Evolutionary conservation across 2,113 vertebrate species (phyloP), one percentile per base, ranked within the genome.

Genomic region (Nothocercus nigrocapillus): DNA sequence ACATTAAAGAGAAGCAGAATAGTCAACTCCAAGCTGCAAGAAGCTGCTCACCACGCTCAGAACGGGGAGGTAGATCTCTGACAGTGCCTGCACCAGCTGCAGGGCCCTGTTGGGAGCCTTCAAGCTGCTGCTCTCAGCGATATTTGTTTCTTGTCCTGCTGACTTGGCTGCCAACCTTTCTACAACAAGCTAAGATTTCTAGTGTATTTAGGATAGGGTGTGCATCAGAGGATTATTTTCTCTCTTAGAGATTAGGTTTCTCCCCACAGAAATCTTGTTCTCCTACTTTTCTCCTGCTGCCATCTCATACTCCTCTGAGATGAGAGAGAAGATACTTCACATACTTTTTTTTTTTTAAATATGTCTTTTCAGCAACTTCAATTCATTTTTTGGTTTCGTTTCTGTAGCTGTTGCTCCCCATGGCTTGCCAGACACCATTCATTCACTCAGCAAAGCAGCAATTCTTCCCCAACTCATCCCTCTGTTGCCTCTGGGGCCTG

Each of bases 391-490:
- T 68, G 42, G 7, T 21, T 70, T 58, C 8, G 45, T 91, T 63
- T 13, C 8, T 25, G 14, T 36, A 24, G 13, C 17, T 74, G 47
- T 62, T 56, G 16, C 54, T 32, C 25, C 30, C 28, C 54, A 32
- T 58, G 22, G 5, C 11, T 75, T 51, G 42, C 27, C 6, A 8
- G 68, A 20, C 8, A 20, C 13, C 11, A 24, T 64, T 11, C 8
- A 3, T 9, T 24, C 47, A 58, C 28, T 56, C 74, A 27, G 20
- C 8, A 18, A 22, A 45, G 6, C 67, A 28, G 47, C 12, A n/a
- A 1, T 25, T 11, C 38, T 64, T 38, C 4, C 4, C 22, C 3
- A 0, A 30, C 30, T 54, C 19, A 1, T 36, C 5, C 13, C 9
- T 53, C 30, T 1, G 0, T 40, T 30, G 30, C 30, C 16, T 61